Evolutionary conservation across 2,888 invertebrate genomes (phyloP).

Genomic region (Drosophila niveifrons): DNA sequence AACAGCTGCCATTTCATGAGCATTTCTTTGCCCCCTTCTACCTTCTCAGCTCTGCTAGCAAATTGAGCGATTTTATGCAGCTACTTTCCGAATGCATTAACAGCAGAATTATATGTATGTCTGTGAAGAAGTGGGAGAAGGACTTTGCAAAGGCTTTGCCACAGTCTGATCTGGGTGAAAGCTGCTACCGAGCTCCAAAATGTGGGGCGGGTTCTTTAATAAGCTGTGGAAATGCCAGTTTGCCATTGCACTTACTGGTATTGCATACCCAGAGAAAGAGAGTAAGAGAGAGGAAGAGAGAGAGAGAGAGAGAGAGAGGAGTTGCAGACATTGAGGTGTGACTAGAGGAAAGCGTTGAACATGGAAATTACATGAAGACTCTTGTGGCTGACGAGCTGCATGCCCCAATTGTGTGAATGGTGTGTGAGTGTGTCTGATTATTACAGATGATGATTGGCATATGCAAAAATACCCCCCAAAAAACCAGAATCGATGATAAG

Average conservation of each 20-base stretch:
- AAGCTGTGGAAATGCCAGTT: constrained; percentile 49
- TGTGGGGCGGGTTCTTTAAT: constrained; percentile 47
- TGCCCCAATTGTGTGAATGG: constrained; percentile 6
- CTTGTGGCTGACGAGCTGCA: constrained; percentile 2
- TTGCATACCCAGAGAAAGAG: neutral
- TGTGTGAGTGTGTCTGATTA: constrained; percentile 3
- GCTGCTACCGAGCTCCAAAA: constrained; percentile 23
- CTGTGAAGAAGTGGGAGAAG: constrained; percentile 8
- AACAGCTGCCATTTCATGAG: constrained; percentile 54
- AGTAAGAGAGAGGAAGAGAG: no score
- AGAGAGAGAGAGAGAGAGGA: neutral
- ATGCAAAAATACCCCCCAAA: neutral
- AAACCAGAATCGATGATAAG: neutral
- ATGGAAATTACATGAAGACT: neutral
- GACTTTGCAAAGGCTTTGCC: constrained; percentile 16
- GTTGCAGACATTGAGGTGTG: neutral
- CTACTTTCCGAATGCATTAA: constrained; percentile 65
- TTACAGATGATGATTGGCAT: constrained; percentile 3
- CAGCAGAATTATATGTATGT: constrained; percentile 45
- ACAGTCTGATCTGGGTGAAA: constrained; percentile 46
- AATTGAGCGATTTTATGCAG: constrained; percentile 61
- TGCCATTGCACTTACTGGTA: constrained; percentile 2
- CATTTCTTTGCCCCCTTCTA: constrained; percentile 3
- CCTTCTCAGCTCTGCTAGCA: neutral
- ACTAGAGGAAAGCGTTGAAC: neutral